phyloP scores from a whole-genome alignment of 2,888 invertebrate species.

The Tinea trinotella region DNA sequence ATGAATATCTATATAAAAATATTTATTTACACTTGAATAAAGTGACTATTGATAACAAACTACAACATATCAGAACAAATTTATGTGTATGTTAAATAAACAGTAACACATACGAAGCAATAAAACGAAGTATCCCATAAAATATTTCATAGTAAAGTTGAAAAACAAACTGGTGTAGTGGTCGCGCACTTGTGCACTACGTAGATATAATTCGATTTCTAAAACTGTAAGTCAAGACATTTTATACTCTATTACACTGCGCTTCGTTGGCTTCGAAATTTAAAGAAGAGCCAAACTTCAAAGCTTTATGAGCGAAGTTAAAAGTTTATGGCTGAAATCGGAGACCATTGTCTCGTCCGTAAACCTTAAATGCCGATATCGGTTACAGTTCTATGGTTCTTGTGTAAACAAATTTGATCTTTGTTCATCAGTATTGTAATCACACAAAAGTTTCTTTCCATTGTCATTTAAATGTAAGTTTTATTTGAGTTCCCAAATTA shows the following conservation, averaged over 20 bases:
- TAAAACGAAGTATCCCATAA: no score
- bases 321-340: conserved; percentile 17
- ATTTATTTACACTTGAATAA: no score
- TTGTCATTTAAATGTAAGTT: no score
- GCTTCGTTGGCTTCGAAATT: conserved; percentile 12
- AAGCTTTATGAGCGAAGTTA: conserved; percentile 17
- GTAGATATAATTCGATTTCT: not conserved
- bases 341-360: conserved; percentile 15
- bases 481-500: no score
- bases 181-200: not conserved
- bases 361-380: conserved; percentile 7
- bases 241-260: conserved; percentile 12
- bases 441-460: no score
- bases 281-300: conserved; percentile 15
- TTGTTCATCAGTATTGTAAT: no score
- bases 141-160: no score
- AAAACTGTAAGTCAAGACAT: conserved; percentile 6
- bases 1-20: no score
- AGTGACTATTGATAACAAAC: no score
- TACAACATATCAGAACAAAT: no score
- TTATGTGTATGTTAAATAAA: no score
- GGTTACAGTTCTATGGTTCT: conserved; percentile 1
- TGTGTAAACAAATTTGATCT: conserved; percentile 4
- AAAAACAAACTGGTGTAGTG: not conserved
- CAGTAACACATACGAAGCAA: no score